Evolutionary conservation across 2,888 invertebrate genomes (phyloP).

Genomic region (Muschampia staudingeri): DNA sequence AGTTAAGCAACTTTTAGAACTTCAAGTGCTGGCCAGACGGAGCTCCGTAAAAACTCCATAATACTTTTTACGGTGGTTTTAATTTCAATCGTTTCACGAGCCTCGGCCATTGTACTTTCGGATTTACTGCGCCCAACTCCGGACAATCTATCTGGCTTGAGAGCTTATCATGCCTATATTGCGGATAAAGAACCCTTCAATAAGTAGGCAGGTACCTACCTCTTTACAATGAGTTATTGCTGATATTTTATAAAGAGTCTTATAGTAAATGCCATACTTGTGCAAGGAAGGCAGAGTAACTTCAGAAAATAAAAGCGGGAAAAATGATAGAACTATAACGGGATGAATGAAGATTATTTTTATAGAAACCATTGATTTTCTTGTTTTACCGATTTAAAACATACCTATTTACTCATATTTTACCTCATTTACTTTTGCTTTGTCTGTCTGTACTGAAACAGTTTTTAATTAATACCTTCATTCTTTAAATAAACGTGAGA

Average conservation of each 20-base stretch:
- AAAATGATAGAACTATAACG: too few species aligned
- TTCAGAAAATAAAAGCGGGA: too few species aligned
- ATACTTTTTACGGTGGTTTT: slow-evolving; percentile 22
- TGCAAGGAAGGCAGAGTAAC: too few species aligned
- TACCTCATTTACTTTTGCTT: too few species aligned
- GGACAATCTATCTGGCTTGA: slow-evolving; percentile 15
- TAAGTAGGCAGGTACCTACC: background rate
- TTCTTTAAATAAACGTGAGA: too few species aligned
- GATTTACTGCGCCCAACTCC: slow-evolving; percentile 22
- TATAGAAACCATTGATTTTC: too few species aligned
- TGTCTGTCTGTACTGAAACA: background rate
- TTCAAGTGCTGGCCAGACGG: slow-evolving; percentile 12
- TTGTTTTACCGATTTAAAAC: too few species aligned
- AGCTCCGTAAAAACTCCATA: slow-evolving; percentile 9
- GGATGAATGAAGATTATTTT: too few species aligned
- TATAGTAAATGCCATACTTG: background rate
- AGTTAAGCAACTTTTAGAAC: slow-evolving; percentile 6
- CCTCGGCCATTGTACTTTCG: slow-evolving; percentile 6
- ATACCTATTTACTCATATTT: too few species aligned
- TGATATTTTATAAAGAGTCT: background rate
- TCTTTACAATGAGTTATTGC: background rate
- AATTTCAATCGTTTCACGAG: slow-evolving; percentile 21
- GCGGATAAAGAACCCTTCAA: slow-evolving; percentile 20
- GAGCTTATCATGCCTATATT: slow-evolving; percentile 24
- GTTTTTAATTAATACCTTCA: background rate